A percentile compares a stretch with the other conserved stretches of the same genome.
These are phyloP conservation scores for Apostichopus leukothele DNA, from an alignment of 53 echinoderm and acorn worm genomes.

Conservation along the genomic window DNA sequence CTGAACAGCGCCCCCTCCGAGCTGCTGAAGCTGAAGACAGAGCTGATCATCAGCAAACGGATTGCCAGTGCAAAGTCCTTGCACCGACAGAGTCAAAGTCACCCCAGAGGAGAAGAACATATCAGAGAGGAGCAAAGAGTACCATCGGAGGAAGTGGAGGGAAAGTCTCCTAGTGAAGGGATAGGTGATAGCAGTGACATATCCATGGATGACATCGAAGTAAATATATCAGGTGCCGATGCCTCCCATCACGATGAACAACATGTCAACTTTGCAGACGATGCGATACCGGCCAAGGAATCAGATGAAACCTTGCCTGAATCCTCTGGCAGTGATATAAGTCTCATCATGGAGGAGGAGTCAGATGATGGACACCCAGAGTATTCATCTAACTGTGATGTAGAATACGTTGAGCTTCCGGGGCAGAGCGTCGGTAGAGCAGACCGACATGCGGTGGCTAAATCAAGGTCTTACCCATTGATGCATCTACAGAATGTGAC, in stretches of 20 bases:
- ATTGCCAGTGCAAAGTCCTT: conserved; percentile 4
- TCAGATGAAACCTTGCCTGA: neutral
- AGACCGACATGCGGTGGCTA: neutral
- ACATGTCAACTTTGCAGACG: neutral
- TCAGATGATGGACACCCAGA: neutral
- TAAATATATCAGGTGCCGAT: neutral
- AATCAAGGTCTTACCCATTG: neutral
- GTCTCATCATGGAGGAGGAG: conserved; percentile 11
- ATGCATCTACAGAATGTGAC: neutral
- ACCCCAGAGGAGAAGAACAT: neutral
- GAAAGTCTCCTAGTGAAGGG: neutral
- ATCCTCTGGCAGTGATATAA: conserved; percentile 37
- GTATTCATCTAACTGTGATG: neutral
- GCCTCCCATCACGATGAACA: neutral
- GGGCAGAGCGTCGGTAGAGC: neutral
- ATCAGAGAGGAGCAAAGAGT: neutral
- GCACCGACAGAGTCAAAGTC: neutral
- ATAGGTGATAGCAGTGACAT: neutral
- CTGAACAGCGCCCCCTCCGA: neutral
- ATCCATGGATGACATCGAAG: neutral
- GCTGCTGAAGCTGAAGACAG: conserved; percentile 23
- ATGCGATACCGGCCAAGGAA: neutral
- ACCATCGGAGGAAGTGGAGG: neutral
- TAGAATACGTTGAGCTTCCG: neutral
- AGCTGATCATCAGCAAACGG: neutral